Evolutionary conservation across 1,140 invertebrate species (phyloP), one percentile per base, ranked within the genome.

Genomic region (Brachystomella parvula): DNA sequence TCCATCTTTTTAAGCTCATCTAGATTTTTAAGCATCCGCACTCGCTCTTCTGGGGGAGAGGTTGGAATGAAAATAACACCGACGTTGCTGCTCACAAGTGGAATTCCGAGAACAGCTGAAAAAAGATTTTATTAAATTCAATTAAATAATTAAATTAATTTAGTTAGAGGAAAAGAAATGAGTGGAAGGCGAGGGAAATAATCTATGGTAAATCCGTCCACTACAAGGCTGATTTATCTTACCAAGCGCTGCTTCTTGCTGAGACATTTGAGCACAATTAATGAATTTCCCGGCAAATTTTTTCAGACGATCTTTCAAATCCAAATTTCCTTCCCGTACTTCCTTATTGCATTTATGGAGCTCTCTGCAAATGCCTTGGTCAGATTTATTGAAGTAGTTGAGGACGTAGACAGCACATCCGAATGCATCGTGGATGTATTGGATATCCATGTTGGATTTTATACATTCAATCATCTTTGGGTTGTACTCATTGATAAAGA

Each of bases 171-270:
- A n/a, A n/a, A n/a, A n/a, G n/a, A n/a, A n/a, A n/a, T n/a, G n/a
- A n/a, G n/a, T n/a, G n/a, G n/a, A n/a, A n/a, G n/a, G n/a, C n/a
- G n/a, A n/a, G n/a, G n/a, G n/a, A n/a, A n/a, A n/a, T n/a, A n/a
- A n/a, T n/a, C n/a, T n/a, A n/a, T n/a, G n/a, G n/a, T n/a, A n/a
- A n/a, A n/a, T n/a, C n/a, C n/a, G n/a, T n/a, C n/a, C n/a, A n/a
- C n/a, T n/a, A n/a, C n/a, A n/a, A n/a, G n/a, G n/a, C n/a, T n/a
- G n/a, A n/a, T n/a, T n/a, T n/a, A n/a, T n/a, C n/a, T n/a, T n/a
- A 9, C 35, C 35, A 39, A 39, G 32, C n/a, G 61, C 61, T 2
- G 66, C 66, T 28, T 67, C 66, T 64, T 67, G 66, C 2, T 39
- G 39, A 24, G 49, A 59, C n/a, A 67, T 35, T 49, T 67, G 61